These are phyloP conservation scores for Etia nguti DNA, from an alignment of 2,113 vertebrate species.

Conservation along the genomic window DNA sequence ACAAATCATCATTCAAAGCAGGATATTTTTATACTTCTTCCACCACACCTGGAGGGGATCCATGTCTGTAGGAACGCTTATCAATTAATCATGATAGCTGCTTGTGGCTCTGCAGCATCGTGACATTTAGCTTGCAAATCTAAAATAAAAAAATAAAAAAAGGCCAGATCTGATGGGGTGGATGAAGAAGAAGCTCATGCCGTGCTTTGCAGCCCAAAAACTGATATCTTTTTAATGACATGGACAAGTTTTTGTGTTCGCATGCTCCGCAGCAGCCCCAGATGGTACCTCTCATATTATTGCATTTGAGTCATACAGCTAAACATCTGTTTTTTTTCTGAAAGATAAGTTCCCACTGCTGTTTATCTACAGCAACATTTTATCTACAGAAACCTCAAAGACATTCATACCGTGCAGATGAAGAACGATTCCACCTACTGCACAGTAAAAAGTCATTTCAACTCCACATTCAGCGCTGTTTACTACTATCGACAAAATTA, in stretches of 20 bases:
- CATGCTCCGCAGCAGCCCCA: neutral
- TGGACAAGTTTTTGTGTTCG: neutral
- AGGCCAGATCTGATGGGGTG: conserved; percentile 9
- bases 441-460: neutral
- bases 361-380: neutral
- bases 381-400: neutral
- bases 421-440: neutral
- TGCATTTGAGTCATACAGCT: neutral
- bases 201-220: neutral
- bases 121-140: conserved; percentile 52
- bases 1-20: neutral
- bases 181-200: neutral
- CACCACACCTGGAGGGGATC: neutral
- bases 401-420: neutral
- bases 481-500: neutral
- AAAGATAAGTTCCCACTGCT: neutral
- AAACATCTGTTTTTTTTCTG: neutral
- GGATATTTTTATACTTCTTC: neutral
- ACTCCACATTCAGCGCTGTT: neutral
- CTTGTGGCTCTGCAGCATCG: conserved; percentile 37
- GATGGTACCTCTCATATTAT: neutral
- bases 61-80: conserved; percentile 11
- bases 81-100: conserved; percentile 62
- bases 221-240: neutral
- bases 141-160: neutral